Conservation (phyloP, 2,888 invertebrate species). For the Macrostomum cliftonense region DNA sequence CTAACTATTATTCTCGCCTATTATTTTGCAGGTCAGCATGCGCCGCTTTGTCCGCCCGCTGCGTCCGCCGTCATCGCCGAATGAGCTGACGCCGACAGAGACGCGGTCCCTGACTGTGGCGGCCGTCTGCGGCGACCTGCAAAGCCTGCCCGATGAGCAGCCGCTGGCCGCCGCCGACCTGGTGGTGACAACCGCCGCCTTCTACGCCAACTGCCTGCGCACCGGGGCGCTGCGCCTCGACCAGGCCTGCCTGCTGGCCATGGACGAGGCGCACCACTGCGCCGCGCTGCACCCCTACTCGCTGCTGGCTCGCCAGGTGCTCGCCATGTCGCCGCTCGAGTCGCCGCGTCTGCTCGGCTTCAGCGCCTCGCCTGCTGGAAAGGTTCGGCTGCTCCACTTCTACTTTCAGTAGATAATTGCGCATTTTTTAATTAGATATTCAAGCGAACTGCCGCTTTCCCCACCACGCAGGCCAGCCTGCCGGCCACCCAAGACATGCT, state of each 20-base stretch:
- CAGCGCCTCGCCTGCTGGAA: constrained; percentile 28
- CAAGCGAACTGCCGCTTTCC: no score
- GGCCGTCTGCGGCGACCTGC: constrained; percentile 21
- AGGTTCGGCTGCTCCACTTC: constrained; percentile 24
- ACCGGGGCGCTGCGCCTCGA: constrained; percentile 18
- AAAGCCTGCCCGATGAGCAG: constrained; percentile 14
- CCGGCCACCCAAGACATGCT: constrained; percentile 19
- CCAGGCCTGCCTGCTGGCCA: constrained; percentile 22
- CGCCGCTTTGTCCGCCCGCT: no score
- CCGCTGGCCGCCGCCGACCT: constrained; percentile 24
- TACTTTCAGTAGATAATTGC: no score
- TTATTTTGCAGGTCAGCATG: no score
- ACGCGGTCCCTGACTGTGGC: constrained; percentile 17
- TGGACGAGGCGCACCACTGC: constrained; percentile 31
- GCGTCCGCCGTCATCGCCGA: no score
- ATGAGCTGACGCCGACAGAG: not conserved
- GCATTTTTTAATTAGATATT: no score
- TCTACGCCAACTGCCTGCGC: constrained; percentile 19
- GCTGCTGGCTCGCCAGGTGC: constrained; percentile 22
- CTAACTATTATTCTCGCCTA: no score
- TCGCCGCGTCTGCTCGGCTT: constrained; percentile 19
- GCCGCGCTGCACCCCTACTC: constrained; percentile 25
- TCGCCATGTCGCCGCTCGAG: constrained; percentile 23
- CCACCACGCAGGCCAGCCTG: constrained; percentile 6
- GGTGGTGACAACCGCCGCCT: constrained; percentile 26